Percentiles rank a stretch among this genome's conserved stretches.
Evolutionary conservation across 2,888 invertebrate genomes (phyloP).

Genomic region (Crepidodera aurea): DNA sequence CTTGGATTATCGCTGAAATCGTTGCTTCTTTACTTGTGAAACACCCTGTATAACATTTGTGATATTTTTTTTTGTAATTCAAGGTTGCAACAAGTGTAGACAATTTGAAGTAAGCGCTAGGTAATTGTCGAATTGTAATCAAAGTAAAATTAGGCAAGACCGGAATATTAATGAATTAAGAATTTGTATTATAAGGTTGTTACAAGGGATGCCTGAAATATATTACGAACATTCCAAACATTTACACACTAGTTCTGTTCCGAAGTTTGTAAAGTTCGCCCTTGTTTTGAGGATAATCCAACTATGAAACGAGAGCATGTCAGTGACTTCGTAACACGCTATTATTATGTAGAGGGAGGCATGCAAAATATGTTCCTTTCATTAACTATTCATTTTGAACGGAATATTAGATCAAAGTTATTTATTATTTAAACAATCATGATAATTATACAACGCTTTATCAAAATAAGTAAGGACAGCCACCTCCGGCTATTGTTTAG

Average conservation of each 20-base stretch:
- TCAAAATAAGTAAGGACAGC: too few species aligned
- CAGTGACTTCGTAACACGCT: slow-evolving; percentile 4
- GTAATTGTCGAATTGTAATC: slow-evolving; percentile 18
- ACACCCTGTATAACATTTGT: too few species aligned
- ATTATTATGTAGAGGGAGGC: slow-evolving; percentile 1
- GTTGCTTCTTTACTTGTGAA: too few species aligned
- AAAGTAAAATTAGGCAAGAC: slow-evolving; percentile 19
- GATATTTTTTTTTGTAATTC: slow-evolving; percentile 20
- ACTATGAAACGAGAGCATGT: slow-evolving; percentile 3
- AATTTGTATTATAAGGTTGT: slow-evolving; percentile 10
- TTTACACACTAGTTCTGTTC: slow-evolving; percentile 1
- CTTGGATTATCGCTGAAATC: too few species aligned
- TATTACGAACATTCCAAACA: slow-evolving; percentile 10
- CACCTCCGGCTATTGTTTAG: too few species aligned
- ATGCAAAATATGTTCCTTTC: slow-evolving; percentile 4
- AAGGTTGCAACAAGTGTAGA: slow-evolving; percentile 12
- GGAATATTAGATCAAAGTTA: neutral
- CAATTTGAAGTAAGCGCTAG: slow-evolving; percentile 9
- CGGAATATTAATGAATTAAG: slow-evolving; percentile 16
- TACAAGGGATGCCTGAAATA: slow-evolving; percentile 11
- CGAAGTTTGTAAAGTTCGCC: slow-evolving; percentile 11
- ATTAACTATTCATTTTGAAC: neutral
- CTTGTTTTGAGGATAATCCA: slow-evolving; percentile 9
- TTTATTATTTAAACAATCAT: slow-evolving; percentile 10
- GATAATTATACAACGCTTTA: neutral